phyloP scores from a whole-genome alignment of 2,113 vertebrate genomes.

The Callionymus lyra region DNA sequence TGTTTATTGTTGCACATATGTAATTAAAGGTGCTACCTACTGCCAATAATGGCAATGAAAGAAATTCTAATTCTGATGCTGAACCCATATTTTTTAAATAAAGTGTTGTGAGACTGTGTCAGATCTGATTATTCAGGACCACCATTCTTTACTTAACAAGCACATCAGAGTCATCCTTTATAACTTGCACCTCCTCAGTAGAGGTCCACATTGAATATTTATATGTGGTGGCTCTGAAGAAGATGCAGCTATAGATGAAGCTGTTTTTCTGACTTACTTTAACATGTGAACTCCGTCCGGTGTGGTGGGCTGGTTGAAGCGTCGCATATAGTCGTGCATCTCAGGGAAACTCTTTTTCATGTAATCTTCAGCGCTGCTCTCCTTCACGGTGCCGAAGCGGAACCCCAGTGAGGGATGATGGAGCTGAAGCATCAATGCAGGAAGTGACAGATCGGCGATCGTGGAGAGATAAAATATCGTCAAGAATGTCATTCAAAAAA shows the following conservation, averaged over 20 bases:
- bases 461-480: slow-evolving; percentile 41
- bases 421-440: slow-evolving; percentile 66
- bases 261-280: slow-evolving; percentile 61
- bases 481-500: slow-evolving; percentile 5
- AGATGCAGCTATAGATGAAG: background rate
- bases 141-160: too few relatives aligned
- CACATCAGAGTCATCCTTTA: too few relatives aligned
- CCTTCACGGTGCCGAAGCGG: slow-evolving; percentile 85
- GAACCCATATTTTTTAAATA: too few relatives aligned
- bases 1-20: too few relatives aligned
- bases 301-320: slow-evolving; percentile 82
- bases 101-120: too few relatives aligned
- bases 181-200: too few relatives aligned
- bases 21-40: too few relatives aligned
- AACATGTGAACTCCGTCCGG: slow-evolving; percentile 81
- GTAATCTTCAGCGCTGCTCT: slow-evolving; percentile 92
- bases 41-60: too few relatives aligned
- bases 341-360: slow-evolving; percentile 90
- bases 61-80: too few relatives aligned
- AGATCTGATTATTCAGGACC: too few relatives aligned
- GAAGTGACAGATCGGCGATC: background rate
- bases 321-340: slow-evolving; percentile 83
- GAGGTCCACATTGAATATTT: too few relatives aligned
- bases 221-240: background rate
- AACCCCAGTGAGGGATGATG: slow-evolving; percentile 85